Conservation (phyloP, 2,888 invertebrate genomes). For the Acanthosoma haemorrhoidale region DNA sequence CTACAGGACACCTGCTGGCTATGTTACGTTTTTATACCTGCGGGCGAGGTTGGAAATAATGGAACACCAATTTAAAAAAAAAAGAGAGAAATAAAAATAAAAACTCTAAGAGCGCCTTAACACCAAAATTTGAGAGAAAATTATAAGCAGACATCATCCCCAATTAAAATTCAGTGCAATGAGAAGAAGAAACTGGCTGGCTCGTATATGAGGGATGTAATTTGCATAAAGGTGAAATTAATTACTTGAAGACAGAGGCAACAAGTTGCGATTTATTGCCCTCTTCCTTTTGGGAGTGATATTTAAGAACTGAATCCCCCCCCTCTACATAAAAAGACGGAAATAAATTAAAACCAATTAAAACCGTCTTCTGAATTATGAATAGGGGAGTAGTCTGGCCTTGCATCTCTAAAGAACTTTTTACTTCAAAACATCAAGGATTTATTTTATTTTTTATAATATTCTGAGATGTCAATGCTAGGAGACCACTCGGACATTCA, state of each 20-base stretch:
- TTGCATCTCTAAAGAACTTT: background rate
- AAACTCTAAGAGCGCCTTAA: background rate
- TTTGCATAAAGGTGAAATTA: background rate
- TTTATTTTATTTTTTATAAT: too few species aligned
- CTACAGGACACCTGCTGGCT: too few species aligned
- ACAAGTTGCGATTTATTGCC: conserved; percentile 9
- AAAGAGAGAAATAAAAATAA: too few species aligned
- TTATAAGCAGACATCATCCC: background rate
- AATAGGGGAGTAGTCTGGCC: background rate
- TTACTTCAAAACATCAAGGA: too few species aligned
- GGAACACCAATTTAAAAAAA: background rate
- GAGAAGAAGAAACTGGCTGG: background rate
- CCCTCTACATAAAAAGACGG: background rate
- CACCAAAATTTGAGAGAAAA: background rate
- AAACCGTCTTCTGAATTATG: background rate
- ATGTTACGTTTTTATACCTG: too few species aligned
- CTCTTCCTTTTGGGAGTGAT: background rate
- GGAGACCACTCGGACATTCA: too few species aligned
- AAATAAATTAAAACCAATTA: conserved; percentile 10
- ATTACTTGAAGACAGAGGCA: background rate
- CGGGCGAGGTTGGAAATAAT: too few species aligned
- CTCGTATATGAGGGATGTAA: background rate
- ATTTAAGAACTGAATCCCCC: background rate
- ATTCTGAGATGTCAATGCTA: too few species aligned
- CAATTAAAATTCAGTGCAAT: too few species aligned